Percentiles rank a stretch among this genome's conserved stretches.
Conservation (phyloP, 2,888 invertebrate genomes). For the Spatulosminthurus flaviceps region DNA sequence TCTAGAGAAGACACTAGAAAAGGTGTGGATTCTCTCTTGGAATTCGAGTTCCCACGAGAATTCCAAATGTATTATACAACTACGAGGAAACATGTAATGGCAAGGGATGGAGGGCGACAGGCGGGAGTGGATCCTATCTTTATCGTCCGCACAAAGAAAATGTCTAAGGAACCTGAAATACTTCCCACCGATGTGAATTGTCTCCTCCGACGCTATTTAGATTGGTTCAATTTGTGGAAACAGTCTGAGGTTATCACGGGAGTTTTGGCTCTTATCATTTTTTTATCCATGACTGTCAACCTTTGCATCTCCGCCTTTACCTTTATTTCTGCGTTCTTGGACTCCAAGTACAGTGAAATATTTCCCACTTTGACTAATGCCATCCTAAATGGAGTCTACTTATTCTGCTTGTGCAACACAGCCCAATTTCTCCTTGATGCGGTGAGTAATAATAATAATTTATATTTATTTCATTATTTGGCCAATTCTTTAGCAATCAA, state of each 20-base stretch:
- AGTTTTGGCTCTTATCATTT: constrained; percentile 16
- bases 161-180: neutral
- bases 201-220: constrained; percentile 32
- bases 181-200: neutral
- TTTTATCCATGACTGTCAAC: constrained; percentile 30
- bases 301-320: constrained; percentile 39
- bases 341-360: neutral
- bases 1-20: neutral
- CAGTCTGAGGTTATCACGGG: constrained; percentile 18
- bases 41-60: constrained; percentile 9
- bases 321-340: constrained; percentile 8
- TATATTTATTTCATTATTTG: no score
- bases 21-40: neutral
- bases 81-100: neutral
- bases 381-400: neutral
- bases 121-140: neutral
- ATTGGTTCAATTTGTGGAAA: constrained; percentile 43
- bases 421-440: constrained; percentile 35
- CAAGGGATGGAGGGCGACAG: neutral
- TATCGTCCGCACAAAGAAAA: neutral
- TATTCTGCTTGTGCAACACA: constrained; percentile 38
- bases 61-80: constrained; percentile 6
- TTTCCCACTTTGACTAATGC: neutral
- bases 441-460: constrained; percentile 3
- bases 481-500: no score